These are phyloP conservation scores for Gephyroberyx darwinii DNA, from an alignment of 2,797 vertebrate genomes.

Conservation along the genomic window DNA sequence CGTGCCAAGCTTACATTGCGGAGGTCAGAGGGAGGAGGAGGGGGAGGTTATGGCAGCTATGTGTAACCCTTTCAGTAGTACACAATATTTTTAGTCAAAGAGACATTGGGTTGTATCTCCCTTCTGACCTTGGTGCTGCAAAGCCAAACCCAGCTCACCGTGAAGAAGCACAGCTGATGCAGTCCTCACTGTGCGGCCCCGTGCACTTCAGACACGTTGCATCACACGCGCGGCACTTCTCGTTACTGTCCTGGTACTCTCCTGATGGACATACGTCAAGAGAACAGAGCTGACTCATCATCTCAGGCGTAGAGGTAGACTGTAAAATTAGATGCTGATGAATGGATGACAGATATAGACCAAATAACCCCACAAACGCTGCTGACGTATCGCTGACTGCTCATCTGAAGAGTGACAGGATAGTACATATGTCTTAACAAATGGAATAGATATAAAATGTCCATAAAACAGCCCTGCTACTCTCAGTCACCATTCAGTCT, in stretches of 20 bases:
- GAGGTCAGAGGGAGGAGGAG: background rate
- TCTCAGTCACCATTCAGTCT: conserved; percentile 3
- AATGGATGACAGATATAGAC: background rate
- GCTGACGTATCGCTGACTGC: background rate
- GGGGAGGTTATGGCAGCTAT: background rate
- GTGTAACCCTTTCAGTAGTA: background rate
- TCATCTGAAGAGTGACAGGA: background rate
- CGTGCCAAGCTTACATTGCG: background rate
- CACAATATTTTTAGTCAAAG: background rate
- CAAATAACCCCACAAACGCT: background rate
- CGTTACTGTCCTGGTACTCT: conserved; percentile 81
- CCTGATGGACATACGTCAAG: conserved; percentile 74
- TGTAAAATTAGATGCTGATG: conserved; percentile 27
- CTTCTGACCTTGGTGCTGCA: conserved; percentile 11
- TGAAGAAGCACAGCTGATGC: conserved; percentile 82
- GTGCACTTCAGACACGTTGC: conserved; percentile 87
- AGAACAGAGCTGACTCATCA: conserved; percentile 30
- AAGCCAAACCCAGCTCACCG: conserved; percentile 80
- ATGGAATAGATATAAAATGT: background rate
- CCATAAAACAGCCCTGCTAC: background rate
- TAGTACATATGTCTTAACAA: background rate
- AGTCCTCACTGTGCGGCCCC: conserved; percentile 83
- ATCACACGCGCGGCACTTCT: conserved; percentile 85
- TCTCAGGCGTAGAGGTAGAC: conserved; percentile 27
- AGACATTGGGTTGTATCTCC: conserved; percentile 12